Conservation (phyloP, 1,140 invertebrate genomes). For the Venturia canescens region DNA sequence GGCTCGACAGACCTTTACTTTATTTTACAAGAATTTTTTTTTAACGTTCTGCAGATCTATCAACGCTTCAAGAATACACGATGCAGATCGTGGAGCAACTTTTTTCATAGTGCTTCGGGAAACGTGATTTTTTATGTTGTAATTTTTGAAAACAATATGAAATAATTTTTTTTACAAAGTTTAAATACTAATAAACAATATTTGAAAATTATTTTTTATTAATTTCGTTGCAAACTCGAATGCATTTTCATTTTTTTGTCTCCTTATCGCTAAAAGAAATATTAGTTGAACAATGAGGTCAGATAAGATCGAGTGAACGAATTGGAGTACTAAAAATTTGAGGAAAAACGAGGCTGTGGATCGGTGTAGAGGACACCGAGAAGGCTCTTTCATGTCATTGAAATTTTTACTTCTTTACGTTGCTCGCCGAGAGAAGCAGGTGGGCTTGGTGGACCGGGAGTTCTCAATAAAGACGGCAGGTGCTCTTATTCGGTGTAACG, state of each 20-base stretch:
- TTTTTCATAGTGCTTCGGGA: too few species aligned
- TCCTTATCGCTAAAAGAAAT: background rate
- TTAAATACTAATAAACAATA: too few species aligned
- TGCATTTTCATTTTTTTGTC: background rate
- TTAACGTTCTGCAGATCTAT: too few species aligned
- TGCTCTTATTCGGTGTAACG: background rate
- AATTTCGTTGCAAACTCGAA: too few species aligned
- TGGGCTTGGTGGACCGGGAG: constrained; percentile 29
- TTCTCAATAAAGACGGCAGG: constrained; percentile 44
- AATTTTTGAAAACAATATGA: too few species aligned
- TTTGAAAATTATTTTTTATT: too few species aligned
- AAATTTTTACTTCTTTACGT: background rate
- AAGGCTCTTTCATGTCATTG: constrained; percentile 6
- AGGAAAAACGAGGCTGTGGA: background rate
- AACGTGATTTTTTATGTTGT: too few species aligned
- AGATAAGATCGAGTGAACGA: constrained; percentile 24
- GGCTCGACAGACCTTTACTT: too few species aligned
- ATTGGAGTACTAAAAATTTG: constrained; percentile 25
- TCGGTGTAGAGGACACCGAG: constrained; percentile 7
- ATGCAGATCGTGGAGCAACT: too few species aligned
- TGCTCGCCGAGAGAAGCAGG: constrained; percentile 29
- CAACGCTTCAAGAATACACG: too few species aligned
- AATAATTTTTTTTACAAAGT: too few species aligned
- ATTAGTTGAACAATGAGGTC: constrained; percentile 19
- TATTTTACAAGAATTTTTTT: too few species aligned